Evolutionary conservation across 1,140 invertebrate species (phyloP).

Genomic region (Andricus grossulariae): DNA sequence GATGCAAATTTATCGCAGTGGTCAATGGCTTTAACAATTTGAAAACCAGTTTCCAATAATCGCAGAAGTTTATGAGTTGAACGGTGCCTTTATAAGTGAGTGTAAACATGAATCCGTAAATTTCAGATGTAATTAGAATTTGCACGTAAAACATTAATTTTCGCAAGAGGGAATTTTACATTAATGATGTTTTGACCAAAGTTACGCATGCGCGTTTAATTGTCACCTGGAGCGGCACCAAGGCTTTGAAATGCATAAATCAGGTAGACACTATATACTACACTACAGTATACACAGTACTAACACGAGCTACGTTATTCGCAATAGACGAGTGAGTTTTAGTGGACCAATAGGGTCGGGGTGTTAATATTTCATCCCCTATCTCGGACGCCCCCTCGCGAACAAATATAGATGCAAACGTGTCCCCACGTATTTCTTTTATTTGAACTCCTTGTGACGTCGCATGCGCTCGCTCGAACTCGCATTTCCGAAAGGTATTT

Average conservation of each 20-base stretch:
- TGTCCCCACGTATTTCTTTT: slow-evolving; percentile 47
- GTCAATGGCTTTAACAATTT: background rate
- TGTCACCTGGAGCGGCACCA: slow-evolving; percentile 7
- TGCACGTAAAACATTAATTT: background rate
- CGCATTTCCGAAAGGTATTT: background rate
- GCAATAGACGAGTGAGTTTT: slow-evolving; percentile 55
- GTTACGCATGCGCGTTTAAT: slow-evolving; percentile 1
- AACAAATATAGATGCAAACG: slow-evolving; percentile 47
- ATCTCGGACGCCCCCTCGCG: slow-evolving; percentile 51
- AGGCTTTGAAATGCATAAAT: slow-evolving; percentile 30
- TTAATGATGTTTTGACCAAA: slow-evolving; percentile 24
- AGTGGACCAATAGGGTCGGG: slow-evolving; percentile 46
- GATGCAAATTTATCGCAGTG: background rate
- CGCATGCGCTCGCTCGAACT: background rate
- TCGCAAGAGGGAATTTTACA: slow-evolving; percentile 4
- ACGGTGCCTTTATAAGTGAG: background rate
- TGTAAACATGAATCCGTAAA: background rate
- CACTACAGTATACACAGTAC: background rate
- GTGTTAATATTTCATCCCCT: slow-evolving; percentile 69
- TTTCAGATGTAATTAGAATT: slow-evolving; percentile 4
- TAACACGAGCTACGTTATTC: slow-evolving; percentile 23
- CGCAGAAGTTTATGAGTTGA: background rate
- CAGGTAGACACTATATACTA: background rate
- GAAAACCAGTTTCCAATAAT: slow-evolving; percentile 2
- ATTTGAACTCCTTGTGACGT: slow-evolving; percentile 38